Evolutionary conservation across 2,888 invertebrate species (phyloP), one percentile per base, ranked within the genome.

Genomic region (Pyrrhosoma nymphula): DNA sequence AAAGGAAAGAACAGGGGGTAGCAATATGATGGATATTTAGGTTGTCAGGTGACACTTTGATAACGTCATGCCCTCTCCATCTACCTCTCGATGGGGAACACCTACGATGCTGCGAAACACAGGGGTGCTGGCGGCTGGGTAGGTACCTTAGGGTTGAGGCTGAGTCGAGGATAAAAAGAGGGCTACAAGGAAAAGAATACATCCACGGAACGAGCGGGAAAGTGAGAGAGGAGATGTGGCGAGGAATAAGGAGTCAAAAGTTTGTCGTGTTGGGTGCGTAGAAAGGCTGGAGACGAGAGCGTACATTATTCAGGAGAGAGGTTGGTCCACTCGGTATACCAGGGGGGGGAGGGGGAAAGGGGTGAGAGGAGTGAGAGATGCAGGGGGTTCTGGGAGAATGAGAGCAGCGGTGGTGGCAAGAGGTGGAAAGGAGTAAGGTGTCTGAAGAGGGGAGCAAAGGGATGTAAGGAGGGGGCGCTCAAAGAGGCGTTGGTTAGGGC

Each of bases 271-370:
- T 4, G 47, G 91, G 35, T 35, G 60, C 63, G 47, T 8, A 47
- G n/a, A 56, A n/a, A 26, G 39, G 30, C 63, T 35, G 60, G 47
- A 47, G 47, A 47, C 47, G 47, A 47, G 47, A 60, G 91, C 35
- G 60, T 60, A 63, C 91, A 91, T 91, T 91, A 91, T 91, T 91
- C 60, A 91, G 91, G 23, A 63, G 23, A 63, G 47, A 91, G 56
- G 63, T 39, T 60, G 63, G 60, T 39, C 88, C 88, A 39, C 47
- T 6, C 16, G 82, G 30, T 6, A n/a, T 18, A 26, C 90, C 18
- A 10, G n/a, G 16, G 56, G 60, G 60, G 56, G 18, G 91, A 35
- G 20, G 12, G 69, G 26, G 10, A 26, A 26, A n/a, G 63, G 63
- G 23, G 63, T 18, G 63, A 63, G 63, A 8, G 63, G 23, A 18